Conservation (phyloP, 2,888 invertebrate species). For the Pecten maximus region DNA sequence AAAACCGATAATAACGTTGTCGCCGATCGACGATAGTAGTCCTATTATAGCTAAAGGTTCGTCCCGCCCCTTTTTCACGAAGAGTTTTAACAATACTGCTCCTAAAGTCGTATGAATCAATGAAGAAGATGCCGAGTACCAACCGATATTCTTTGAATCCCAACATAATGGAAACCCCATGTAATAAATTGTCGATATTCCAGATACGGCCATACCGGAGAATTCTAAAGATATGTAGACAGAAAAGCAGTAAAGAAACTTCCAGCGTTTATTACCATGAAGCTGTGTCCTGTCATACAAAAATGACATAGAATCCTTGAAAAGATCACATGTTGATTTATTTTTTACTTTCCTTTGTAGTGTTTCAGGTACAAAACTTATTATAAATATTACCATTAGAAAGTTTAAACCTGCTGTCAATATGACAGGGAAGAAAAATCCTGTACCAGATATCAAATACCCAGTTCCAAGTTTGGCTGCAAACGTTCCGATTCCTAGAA, state of each 20-base stretch:
- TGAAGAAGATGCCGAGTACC: not conserved
- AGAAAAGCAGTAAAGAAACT: not conserved
- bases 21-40: not conserved
- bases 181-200: not conserved
- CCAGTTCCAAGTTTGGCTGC: not conserved
- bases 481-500: not conserved
- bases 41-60: not conserved
- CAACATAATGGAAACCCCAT: constrained; percentile 1
- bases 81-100: not conserved
- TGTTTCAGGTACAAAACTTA: not conserved
- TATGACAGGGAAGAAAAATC: not conserved
- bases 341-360: not conserved
- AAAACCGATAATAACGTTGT: not conserved
- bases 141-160: not conserved
- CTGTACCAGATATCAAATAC: not conserved
- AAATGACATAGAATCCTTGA: not conserved
- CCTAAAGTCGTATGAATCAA: not conserved
- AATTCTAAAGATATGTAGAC: not conserved
- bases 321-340: not conserved
- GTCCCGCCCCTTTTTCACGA: not conserved
- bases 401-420: not conserved
- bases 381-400: not conserved
- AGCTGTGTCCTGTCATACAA: constrained; percentile 6
- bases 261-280: not conserved
- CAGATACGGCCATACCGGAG: not conserved